Evolutionary conservation across 2,797 vertebrate genomes (phyloP), one percentile per base, ranked within the genome.

Genomic region (Anolis apletophallus): DNA sequence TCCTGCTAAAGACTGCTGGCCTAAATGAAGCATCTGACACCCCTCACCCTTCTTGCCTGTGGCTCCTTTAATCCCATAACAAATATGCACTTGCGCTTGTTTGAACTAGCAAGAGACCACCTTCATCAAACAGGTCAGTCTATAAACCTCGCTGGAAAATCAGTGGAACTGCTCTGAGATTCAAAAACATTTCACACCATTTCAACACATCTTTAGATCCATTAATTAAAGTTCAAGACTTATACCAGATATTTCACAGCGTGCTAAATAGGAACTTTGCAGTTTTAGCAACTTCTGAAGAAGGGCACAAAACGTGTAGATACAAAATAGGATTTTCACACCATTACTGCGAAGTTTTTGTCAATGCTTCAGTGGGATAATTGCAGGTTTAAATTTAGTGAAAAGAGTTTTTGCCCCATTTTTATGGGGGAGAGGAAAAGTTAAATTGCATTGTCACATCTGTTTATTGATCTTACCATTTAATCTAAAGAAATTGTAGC

Each of bases 31-130:
- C 91, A 83, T 92, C 97, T 95, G 61, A 95, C 98, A 88, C 98
- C 98, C 17, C 95, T 99, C 67, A 94, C 97, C 81, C 97, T 98
- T 34, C 95, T 99, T 50, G 97, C 98, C 75, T 98, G 98, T 72
- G 98, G 97, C 89, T 98, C 97, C 83, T 99, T 99, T 93, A 99
- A 99, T 94, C 98, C 98, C 90, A 98, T 98, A 96, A 99, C 98
- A 91, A 97, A 98, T 95, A 98, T 98, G 96, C 98, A 99, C 92
- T 97, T 99, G 97, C 97, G 97, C 90, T 95, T 98, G 87, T 99
- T 99, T 92, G 98, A 99, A 94, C 95, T 99, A 93, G 98, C 98
- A 88, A 97, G 97, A 95, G 98, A 98, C 94, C 97, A 99, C 88
- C 95, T 97, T 83, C 97, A 97, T 91, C 95, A 95, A 82, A 97